Evolutionary conservation across 2,888 invertebrate genomes (phyloP).

Genomic region (Steinernema carpocapsae): DNA sequence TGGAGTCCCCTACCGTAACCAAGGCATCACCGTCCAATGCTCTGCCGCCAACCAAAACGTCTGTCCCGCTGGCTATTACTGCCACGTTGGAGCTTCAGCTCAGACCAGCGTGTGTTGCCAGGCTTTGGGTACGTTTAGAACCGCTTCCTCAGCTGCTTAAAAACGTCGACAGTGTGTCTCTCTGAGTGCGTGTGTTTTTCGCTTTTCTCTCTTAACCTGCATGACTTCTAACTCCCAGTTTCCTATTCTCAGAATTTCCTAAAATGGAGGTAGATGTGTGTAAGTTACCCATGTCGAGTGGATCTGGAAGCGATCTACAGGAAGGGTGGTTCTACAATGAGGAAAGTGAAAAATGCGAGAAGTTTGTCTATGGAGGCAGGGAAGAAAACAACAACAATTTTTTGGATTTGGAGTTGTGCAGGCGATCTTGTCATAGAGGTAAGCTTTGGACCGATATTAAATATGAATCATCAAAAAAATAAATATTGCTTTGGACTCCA

Average conservation of each 20-base stretch:
- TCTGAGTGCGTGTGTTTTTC: not conserved
- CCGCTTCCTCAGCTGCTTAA: not conserved
- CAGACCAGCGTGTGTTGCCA: constrained; percentile 58
- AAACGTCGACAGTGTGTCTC: constrained; percentile 34
- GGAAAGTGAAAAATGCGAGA: constrained; percentile 42
- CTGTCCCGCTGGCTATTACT: constrained; percentile 54
- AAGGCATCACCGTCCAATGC: constrained; percentile 63
- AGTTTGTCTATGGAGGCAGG: constrained; percentile 42
- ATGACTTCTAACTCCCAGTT: not conserved
- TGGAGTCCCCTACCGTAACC: constrained; percentile 64
- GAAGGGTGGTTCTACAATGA: constrained; percentile 58
- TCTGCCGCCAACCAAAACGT: constrained; percentile 51
- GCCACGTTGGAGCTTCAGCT: constrained; percentile 51
- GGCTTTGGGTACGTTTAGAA: constrained; percentile 45
- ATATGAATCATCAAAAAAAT: constrained; percentile 45
- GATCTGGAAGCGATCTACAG: constrained; percentile 39
- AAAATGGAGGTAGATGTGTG: not conserved
- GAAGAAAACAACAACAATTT: constrained; percentile 49
- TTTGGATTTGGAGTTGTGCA: constrained; percentile 37
- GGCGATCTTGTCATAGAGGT: constrained; percentile 48
- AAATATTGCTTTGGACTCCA: too few species aligned
- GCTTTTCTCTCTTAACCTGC: not conserved
- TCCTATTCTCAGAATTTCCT: not conserved
- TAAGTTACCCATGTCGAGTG: not conserved
- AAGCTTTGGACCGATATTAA: not conserved